Evolutionary conservation across 2,888 invertebrate species (phyloP).

Genomic region (Spisula subtruncata): DNA sequence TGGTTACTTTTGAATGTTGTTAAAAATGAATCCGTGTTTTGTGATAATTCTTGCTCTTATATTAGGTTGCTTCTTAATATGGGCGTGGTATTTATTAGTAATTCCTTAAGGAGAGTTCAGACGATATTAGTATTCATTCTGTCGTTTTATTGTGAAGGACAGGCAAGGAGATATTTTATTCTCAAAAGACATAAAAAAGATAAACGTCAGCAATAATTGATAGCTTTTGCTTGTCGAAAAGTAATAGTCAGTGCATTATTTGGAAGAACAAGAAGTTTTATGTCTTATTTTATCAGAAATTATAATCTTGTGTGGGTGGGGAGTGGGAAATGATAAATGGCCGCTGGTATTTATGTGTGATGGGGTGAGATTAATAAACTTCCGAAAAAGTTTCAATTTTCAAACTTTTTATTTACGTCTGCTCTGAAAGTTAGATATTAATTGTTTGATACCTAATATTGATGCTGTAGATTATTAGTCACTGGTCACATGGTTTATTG

Average conservation of each 20-base stretch:
- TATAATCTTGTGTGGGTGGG: constrained; percentile 9
- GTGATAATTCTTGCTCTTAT: too few relatives aligned
- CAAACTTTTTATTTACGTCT: neutral
- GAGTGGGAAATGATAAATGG: neutral
- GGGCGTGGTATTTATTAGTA: neutral
- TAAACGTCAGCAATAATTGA: neutral
- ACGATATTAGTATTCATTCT: neutral
- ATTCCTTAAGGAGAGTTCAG: neutral
- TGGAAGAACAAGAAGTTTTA: neutral
- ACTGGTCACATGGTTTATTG: too few relatives aligned
- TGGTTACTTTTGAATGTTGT: too few relatives aligned
- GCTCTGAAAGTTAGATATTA: neutral
- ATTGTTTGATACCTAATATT: neutral
- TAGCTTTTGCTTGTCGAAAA: neutral
- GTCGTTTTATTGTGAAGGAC: neutral
- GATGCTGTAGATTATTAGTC: neutral
- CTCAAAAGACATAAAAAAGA: neutral
- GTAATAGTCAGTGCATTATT: neutral
- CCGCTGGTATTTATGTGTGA: neutral
- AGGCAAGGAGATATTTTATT: constrained; percentile 1
- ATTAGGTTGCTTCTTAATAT: neutral
- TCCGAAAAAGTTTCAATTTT: neutral
- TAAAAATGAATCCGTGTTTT: too few relatives aligned
- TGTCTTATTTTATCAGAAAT: constrained; percentile 10
- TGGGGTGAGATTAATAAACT: neutral